These are phyloP conservation scores for Hydroisotoma schaefferi DNA, from an alignment of 2,888 invertebrate genomes.

Conservation along the genomic window DNA sequence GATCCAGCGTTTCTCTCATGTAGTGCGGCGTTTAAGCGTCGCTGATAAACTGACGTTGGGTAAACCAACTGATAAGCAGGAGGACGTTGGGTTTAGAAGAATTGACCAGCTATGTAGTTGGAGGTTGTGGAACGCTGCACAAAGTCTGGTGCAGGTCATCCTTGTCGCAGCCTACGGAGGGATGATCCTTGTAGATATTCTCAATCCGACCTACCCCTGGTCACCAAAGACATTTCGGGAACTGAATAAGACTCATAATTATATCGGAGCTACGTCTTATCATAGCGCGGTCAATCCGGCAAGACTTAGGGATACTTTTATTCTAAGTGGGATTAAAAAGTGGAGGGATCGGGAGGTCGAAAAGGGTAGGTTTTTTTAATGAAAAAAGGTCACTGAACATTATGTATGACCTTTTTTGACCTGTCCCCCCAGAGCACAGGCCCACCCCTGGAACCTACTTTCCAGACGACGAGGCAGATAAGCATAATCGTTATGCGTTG, in stretches of 20 bases:
- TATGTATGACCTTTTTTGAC: too few relatives aligned
- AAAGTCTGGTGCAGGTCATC: background rate
- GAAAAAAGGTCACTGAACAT: too few relatives aligned
- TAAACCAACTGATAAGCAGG: too few relatives aligned
- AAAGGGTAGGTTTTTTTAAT: too few relatives aligned
- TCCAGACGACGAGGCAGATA: background rate
- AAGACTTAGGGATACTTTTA: slow-evolving; percentile 9
- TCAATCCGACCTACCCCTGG: slow-evolving; percentile 19
- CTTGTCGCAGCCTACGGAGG: slow-evolving; percentile 11
- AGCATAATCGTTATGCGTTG: slow-evolving; percentile 10
- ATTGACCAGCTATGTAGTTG: too few relatives aligned
- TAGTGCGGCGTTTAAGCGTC: too few relatives aligned
- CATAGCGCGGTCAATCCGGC: slow-evolving; percentile 7
- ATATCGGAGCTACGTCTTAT: slow-evolving; percentile 13
- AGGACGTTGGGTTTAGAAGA: too few relatives aligned
- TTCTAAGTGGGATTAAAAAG: slow-evolving; percentile 15
- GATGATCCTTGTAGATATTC: slow-evolving; percentile 21
- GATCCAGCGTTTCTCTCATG: too few relatives aligned
- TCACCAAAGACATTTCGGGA: slow-evolving; percentile 18
- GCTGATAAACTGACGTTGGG: too few relatives aligned
- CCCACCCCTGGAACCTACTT: background rate
- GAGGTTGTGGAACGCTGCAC: background rate
- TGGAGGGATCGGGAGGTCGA: slow-evolving; percentile 9
- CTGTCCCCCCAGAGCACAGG: background rate
- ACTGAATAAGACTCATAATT: slow-evolving; percentile 20